These are phyloP conservation scores for Leptosomus discolor DNA, from an alignment of 2,113 vertebrate genomes.

Conservation along the genomic window DNA sequence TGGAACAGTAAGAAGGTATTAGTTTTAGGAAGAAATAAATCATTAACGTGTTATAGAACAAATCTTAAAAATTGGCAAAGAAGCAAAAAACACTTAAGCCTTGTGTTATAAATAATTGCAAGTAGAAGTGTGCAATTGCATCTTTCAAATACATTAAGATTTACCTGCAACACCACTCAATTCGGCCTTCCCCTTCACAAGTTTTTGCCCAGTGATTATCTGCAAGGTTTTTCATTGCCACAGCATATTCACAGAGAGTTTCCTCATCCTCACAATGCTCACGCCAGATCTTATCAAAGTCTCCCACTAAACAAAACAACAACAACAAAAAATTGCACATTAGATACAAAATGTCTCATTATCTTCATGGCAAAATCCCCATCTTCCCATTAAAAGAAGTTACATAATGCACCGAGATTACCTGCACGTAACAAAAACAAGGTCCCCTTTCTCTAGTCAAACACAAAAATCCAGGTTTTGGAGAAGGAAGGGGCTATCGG, in stretches of 20 bases:
- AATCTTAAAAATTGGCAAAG: neutral
- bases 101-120: neutral
- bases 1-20: neutral
- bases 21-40: neutral
- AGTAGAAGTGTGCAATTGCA: fast-evolving
- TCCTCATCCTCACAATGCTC: conserved; percentile 97
- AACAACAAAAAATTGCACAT: conserved; percentile 16
- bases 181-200: conserved; percentile 93
- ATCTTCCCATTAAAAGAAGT: neutral
- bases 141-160: neutral
- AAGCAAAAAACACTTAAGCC: neutral
- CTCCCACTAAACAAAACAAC: conserved; percentile 83
- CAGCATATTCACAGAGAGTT: conserved; percentile 94
- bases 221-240: conserved; percentile 97
- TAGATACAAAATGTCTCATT: neutral
- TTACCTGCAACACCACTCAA: conserved; percentile 98
- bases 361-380: neutral
- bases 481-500: neutral
- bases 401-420: conserved; percentile 9
- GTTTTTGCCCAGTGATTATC: conserved; percentile 96
- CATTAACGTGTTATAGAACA: neutral
- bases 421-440: neutral
- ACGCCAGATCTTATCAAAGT: conserved; percentile 98
- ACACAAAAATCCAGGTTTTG: neutral
- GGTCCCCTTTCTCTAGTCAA: neutral